Base-by-base conservation (phyloP, 2,888 invertebrate genomes). In the Alloplasta piceator region DNA sequence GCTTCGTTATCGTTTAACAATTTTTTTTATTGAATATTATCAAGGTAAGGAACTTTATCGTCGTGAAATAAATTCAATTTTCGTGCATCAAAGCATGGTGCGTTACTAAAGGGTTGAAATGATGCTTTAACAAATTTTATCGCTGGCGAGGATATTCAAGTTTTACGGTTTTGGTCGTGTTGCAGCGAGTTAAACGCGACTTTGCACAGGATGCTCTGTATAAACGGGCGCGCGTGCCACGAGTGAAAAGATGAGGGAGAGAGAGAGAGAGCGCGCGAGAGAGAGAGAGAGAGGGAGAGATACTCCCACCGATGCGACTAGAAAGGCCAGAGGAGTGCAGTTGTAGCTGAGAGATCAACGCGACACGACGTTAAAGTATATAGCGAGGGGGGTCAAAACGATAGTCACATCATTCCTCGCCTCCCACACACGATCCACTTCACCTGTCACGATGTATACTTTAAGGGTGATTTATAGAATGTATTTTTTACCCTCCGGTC, bases 301-400 rank as follows among this genome's bases (percentile, higher is more conserved):
- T 58, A 66, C 58, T 60, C 58, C 74, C 48, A 68, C 74, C 78
- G n/a, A 74, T 70, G 77, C 66, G 52, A 39, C 72, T 26, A 26
- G 63, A 16, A 52, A 26, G 56, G 55, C 39, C 68, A 26, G 26
- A 60, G 50, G 50, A 58, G 63, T 70, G 67, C 73, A 78, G 72
- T 73, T 70, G 41, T 36, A 77, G 73, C 77, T 60, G 73, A 73
- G 68, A 74, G 73, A 77, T 77, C 77, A 77, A 52, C 78, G 66
- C 46, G 72, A 64, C 76, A 50, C 63, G 61, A 63, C 46, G 76
- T 71, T 60, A 67, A 78, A 78, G 68, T 74, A 66, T 43, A 43
- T 60, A 67, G 66, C 60, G 66, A 41, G 66, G 70, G 56, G 26
- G 78, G 73, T 81, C 64, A 78, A 81, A 26, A 41, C 72, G 58